Conservation (phyloP, 2,888 invertebrate genomes). For the Drosophila meridiana region DNA sequence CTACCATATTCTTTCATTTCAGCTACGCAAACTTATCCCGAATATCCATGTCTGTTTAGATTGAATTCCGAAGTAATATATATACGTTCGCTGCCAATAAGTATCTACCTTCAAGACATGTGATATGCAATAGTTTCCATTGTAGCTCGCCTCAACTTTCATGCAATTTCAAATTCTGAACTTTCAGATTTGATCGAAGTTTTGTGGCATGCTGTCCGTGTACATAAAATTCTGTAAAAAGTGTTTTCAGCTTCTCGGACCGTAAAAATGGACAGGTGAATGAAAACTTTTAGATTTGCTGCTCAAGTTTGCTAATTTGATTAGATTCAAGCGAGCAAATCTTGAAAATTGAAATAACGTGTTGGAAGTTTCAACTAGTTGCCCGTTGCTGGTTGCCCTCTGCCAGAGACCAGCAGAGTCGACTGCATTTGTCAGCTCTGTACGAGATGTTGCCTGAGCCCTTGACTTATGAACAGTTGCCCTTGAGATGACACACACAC, state of each 20-base stretch:
- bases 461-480: conserved; percentile 8
- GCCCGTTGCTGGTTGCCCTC: background rate
- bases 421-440: conserved; percentile 7
- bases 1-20: background rate
- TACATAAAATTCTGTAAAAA: conserved; percentile 24
- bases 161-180: background rate
- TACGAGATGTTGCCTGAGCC: conserved; percentile 18
- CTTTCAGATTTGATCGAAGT: conserved; percentile 23
- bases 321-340: conserved; percentile 56
- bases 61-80: background rate
- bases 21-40: background rate
- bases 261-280: conserved; percentile 34
- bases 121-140: background rate
- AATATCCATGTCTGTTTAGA: background rate
- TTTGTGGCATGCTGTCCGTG: conserved; percentile 20
- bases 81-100: background rate
- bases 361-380: conserved; percentile 8
- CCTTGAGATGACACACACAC: conserved; percentile 27
- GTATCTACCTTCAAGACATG: too few species aligned
- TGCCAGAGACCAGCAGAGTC: background rate
- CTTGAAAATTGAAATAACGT: conserved; percentile 47
- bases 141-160: background rate
- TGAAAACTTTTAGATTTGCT: conserved; percentile 57
- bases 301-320: conserved; percentile 62
- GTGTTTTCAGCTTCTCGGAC: conserved; percentile 23